These are phyloP conservation scores for Sinohyriopsis cumingii DNA, from an alignment of 2,888 invertebrate species.

Conservation along the genomic window DNA sequence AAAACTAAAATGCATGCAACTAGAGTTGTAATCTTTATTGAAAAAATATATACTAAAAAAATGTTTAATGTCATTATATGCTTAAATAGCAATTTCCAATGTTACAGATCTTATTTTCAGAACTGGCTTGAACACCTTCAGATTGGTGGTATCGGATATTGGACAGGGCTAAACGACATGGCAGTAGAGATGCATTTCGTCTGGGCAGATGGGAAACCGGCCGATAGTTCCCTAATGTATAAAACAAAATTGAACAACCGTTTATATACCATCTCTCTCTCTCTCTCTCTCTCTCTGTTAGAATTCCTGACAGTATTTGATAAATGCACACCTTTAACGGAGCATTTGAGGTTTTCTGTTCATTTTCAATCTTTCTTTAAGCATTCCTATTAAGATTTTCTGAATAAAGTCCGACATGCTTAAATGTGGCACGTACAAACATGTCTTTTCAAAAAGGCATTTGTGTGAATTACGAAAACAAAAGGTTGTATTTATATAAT, in stretches of 20 bases:
- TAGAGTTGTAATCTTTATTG: background rate
- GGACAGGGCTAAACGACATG: slow-evolving; percentile 37
- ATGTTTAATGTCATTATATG: no score
- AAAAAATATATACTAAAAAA: background rate
- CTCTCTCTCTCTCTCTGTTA: background rate
- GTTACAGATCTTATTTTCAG: slow-evolving; percentile 7
- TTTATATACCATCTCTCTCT: background rate
- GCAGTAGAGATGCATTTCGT: slow-evolving; percentile 26
- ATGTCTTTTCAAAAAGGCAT: no score
- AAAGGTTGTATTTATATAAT: background rate
- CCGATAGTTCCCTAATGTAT: slow-evolving; percentile 15
- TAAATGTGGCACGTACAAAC: no score
- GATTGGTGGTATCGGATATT: slow-evolving; percentile 23
- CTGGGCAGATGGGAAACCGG: slow-evolving; percentile 22
- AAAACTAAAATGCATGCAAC: background rate
- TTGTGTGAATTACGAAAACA: background rate
- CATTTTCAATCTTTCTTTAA: background rate
- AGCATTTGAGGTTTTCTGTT: slow-evolving; percentile 26
- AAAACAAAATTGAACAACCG: background rate
- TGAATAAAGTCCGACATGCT: no score
- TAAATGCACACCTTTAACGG: no score
- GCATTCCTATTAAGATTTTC: no score
- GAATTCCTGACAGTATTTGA: no score
- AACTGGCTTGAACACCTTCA: slow-evolving; percentile 23
- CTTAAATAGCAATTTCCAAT: no score